Evolutionary conservation across 2,113 vertebrate genomes (phyloP).

Genomic region (Paratilapia polleni): DNA sequence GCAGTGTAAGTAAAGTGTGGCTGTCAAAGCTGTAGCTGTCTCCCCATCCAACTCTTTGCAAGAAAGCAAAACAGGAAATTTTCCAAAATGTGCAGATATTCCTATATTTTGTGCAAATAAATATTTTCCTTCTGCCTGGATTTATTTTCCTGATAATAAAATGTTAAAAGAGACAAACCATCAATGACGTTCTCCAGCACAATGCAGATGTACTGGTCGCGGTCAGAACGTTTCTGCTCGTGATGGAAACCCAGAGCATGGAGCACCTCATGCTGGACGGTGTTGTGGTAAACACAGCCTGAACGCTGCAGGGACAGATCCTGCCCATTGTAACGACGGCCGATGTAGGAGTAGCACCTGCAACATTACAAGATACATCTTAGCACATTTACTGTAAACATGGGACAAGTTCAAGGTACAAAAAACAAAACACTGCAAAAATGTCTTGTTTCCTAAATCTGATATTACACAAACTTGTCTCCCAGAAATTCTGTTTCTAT

Average conservation of each 20-base stretch:
- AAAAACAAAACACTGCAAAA: no score
- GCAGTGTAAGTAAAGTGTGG: neutral
- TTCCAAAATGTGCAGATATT: neutral
- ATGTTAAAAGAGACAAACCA: constrained; percentile 49
- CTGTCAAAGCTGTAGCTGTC: neutral
- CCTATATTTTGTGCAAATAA: neutral
- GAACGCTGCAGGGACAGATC: constrained; percentile 64
- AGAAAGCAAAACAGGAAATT: neutral
- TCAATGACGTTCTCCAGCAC: constrained; percentile 72
- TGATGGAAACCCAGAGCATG: constrained; percentile 81
- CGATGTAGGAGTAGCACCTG: constrained; percentile 80
- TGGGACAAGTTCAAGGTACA: no score
- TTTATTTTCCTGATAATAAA: neutral
- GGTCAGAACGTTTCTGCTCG: constrained; percentile 79
- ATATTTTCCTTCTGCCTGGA: neutral
- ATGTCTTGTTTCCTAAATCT: neutral
- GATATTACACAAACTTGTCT: no score
- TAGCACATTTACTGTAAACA: no score
- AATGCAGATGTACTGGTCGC: constrained; percentile 77
- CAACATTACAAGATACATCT: neutral
- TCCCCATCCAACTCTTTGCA: neutral
- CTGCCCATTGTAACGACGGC: constrained; percentile 66
- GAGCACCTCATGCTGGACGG: constrained; percentile 81
- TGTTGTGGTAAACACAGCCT: constrained; percentile 73
- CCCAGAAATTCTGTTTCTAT: no score